Evolutionary conservation across 2,113 vertebrate genomes (phyloP).

Genomic region (Hippocampus comes): DNA sequence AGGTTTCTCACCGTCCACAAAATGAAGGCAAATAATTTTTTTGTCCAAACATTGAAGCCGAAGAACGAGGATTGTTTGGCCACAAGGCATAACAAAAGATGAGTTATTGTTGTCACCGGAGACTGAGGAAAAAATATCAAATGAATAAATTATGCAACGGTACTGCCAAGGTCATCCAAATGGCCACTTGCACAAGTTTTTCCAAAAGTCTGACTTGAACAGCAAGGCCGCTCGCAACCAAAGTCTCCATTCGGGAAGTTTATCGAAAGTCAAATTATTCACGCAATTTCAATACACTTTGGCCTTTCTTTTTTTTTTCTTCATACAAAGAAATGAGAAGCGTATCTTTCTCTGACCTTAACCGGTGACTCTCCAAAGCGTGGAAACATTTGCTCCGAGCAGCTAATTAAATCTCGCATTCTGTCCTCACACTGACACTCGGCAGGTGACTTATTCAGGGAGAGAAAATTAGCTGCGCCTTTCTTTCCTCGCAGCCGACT

Average conservation of each 20-base stretch:
- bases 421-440: slow-evolving; percentile 6
- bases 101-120: background rate
- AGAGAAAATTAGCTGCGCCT: slow-evolving; percentile 6
- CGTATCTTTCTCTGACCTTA: slow-evolving; percentile 2
- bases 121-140: background rate
- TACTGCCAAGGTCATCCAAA: background rate
- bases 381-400: background rate
- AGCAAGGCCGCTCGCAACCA: background rate
- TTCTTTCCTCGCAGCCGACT: slow-evolving; percentile 1
- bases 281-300: background rate
- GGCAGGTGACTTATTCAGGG: slow-evolving; percentile 10
- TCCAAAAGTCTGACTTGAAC: background rate
- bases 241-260: background rate
- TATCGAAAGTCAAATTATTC: background rate
- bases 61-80: background rate
- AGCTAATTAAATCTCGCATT: slow-evolving; percentile 4
- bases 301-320: background rate
- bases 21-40: background rate
- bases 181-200: background rate
- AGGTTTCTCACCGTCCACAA: background rate
- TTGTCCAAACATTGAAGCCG: background rate
- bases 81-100: background rate
- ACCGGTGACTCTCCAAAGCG: slow-evolving; percentile 1
- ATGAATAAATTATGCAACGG: background rate
- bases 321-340: background rate